Evolutionary conservation across 2,113 vertebrate species (phyloP).

Genomic region (Ailurus styani): DNA sequence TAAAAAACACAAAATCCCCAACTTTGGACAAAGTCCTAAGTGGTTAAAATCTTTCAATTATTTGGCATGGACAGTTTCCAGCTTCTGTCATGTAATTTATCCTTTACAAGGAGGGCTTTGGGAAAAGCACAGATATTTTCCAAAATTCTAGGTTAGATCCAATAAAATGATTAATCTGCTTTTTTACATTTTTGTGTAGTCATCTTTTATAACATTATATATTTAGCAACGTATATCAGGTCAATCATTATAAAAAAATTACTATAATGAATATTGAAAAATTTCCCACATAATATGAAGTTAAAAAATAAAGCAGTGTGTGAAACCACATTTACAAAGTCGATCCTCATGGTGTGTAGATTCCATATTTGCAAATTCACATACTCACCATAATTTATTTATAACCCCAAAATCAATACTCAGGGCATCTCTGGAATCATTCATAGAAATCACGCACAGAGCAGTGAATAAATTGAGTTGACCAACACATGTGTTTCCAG

Average conservation of each 20-base stretch:
- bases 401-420: not conserved
- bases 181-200: not conserved
- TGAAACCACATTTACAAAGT: not conserved
- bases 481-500: too few species aligned
- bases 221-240: not conserved
- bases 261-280: not conserved
- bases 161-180: not conserved
- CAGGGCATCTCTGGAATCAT: not conserved
- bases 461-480: not conserved
- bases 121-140: not conserved
- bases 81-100: not conserved
- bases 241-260: not conserved
- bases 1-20: not conserved
- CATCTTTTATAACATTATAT: not conserved
- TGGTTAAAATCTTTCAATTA: not conserved
- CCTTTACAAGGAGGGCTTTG: not conserved
- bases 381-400: not conserved
- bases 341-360: not conserved
- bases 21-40: not conserved
- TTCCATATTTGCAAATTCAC: not conserved
- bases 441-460: not conserved
- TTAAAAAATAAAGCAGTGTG: not conserved
- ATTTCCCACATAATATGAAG: not conserved
- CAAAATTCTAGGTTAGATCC: not conserved
- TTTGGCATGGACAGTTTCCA: not conserved